Base-by-base conservation (phyloP, 2,888 invertebrate species). In the Sarcophaga carnaria region DNA sequence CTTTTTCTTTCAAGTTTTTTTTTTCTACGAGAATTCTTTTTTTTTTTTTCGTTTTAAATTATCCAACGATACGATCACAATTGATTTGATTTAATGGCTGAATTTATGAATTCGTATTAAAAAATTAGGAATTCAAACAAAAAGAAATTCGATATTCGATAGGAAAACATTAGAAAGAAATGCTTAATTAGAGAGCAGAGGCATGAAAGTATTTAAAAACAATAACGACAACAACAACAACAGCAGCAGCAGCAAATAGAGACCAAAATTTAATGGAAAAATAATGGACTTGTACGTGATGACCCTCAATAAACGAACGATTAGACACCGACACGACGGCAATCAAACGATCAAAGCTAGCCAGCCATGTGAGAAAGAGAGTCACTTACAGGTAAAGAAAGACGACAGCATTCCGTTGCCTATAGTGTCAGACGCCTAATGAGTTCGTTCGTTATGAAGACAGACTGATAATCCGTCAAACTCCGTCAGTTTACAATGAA, bases 81-180 rank as follows among this genome's bases (percentile, higher is more conserved):
- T 80, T 47, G 70, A 20, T 79, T 87, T 84, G 84, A 81, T 84
- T 87, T 81, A 84, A 79, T 67, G 37, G 79, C 54, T 79, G 60
- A 70, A 60, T 54, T 74, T 27, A 72, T 75, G 49, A 54, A 78
- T 60, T 70, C 17, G 45, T 64, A 69, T 72, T 54, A 37, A 59
- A 25, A 71, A 45, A 63, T 63, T 54, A 14, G 12, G 45, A 17
- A 27, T 60, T 49, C 27, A 66, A 79, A 84, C 75, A 71, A 84
- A 81, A 81, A 81, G 75, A 81, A 84, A 87, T 84, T 84, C 78
- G 81, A 76, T 82, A 87, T 60, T 87, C 75, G 84, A 4, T 54
- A 37, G 79, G 66, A 79, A 78, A 83, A 69, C 74, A 86, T 86
- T 83, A 83, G 37, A 37, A 77, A 64, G 25, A n/a, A 81, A 62